Percentiles rank a stretch among this genome's conserved stretches.
These are phyloP conservation scores for Oryzias melastigma DNA, from an alignment of 2,113 vertebrate genomes.

Conservation along the genomic window DNA sequence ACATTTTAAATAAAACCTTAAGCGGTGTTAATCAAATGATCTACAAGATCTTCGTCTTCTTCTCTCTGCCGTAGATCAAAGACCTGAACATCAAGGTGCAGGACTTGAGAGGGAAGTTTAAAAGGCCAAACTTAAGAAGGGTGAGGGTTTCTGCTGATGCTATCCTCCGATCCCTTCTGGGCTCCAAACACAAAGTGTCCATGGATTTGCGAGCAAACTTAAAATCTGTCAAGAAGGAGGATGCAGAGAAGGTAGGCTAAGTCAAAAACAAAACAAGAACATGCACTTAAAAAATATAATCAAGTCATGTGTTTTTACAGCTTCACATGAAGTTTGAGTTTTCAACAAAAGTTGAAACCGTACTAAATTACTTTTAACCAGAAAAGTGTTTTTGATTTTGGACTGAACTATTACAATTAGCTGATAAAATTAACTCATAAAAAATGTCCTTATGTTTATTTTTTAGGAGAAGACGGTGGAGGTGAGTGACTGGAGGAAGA, in stretches of 20 bases:
- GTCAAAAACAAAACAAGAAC: neutral
- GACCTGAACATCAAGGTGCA: constrained; percentile 94
- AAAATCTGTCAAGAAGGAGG: constrained; percentile 98
- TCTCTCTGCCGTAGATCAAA: constrained; percentile 80
- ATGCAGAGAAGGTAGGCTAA: constrained; percentile 89
- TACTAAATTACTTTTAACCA: too few relatives aligned
- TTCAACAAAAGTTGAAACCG: too few relatives aligned
- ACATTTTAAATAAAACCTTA: neutral
- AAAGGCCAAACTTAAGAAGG: constrained; percentile 86
- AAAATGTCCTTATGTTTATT: neutral
- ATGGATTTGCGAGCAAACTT: constrained; percentile 95
- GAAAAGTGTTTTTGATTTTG: too few relatives aligned
- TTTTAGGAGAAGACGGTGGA: constrained; percentile 66
- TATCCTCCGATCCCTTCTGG: constrained; percentile 93
- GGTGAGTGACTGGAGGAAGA: constrained; percentile 93
- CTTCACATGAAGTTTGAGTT: too few relatives aligned
- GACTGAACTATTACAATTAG: too few relatives aligned
- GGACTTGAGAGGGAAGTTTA: constrained; percentile 95
- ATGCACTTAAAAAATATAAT: neutral
- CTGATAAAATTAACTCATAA: neutral
- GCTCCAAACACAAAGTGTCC: constrained; percentile 98
- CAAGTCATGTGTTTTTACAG: too few relatives aligned
- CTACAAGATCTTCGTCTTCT: neutral
- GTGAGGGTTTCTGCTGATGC: constrained; percentile 93
- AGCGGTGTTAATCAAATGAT: neutral